These are phyloP conservation scores for Cavia aperea DNA, from an alignment of 2,113 vertebrate genomes.

Conservation along the genomic window DNA sequence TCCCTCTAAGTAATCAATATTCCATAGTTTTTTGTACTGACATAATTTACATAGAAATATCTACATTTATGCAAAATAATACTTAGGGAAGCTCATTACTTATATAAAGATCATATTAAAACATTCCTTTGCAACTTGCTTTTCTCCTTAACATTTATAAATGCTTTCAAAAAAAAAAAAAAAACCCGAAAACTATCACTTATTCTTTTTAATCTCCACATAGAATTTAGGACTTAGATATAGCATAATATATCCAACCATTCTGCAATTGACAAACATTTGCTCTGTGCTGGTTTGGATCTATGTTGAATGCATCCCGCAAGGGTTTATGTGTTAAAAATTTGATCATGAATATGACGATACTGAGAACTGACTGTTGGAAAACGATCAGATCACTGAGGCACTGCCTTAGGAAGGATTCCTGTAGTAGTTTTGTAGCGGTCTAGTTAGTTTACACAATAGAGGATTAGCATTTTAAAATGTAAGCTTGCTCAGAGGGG, in stretches of 20 bases:
- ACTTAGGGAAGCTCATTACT: not conserved
- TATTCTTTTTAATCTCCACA: not conserved
- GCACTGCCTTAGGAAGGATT: not conserved
- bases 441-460: not conserved
- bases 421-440: not conserved
- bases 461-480: not conserved
- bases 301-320: not conserved
- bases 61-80: not conserved
- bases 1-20: not conserved
- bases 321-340: not conserved
- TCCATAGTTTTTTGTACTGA: not conserved
- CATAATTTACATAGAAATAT: not conserved
- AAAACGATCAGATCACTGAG: not conserved
- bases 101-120: not conserved
- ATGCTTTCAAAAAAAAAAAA: not conserved
- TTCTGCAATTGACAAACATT: not conserved
- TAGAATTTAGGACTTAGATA: not conserved
- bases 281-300: not conserved
- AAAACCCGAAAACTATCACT: not conserved
- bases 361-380: not conserved
- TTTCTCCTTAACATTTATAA: conserved; percentile 4
- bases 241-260: not conserved
- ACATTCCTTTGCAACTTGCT: not conserved
- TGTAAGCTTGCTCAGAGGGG: no score
- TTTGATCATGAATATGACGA: not conserved